Evolutionary conservation across 2,888 invertebrate species (phyloP).

Genomic region (Lampropteryx suffumata): DNA sequence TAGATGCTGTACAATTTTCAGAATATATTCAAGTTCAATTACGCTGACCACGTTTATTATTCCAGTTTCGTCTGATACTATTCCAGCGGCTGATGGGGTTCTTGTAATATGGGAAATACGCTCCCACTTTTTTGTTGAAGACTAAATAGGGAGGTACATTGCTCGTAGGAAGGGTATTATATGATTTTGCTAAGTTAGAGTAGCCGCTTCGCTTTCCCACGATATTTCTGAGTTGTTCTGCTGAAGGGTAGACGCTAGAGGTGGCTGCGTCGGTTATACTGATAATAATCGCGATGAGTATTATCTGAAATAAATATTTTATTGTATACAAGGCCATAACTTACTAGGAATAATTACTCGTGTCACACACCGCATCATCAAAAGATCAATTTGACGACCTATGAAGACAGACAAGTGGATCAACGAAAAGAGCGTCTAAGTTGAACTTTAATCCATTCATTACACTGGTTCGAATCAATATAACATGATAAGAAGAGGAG

Average conservation of each 20-base stretch:
- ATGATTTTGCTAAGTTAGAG: conserved; percentile 34
- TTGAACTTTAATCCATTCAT: too few relatives aligned
- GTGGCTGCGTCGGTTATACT: conserved; percentile 15
- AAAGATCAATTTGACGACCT: too few relatives aligned
- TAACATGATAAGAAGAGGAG: too few relatives aligned
- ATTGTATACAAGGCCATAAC: not conserved
- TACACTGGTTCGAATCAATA: too few relatives aligned
- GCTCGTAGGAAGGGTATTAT: conserved; percentile 23
- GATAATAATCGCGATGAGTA: conserved; percentile 36
- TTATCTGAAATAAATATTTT: conserved; percentile 37
- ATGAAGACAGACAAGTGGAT: too few relatives aligned
- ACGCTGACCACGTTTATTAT: not conserved
- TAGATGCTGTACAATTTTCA: too few relatives aligned
- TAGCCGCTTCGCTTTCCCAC: conserved; percentile 42
- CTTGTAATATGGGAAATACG: conserved; percentile 67
- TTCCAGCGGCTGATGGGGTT: conserved; percentile 49
- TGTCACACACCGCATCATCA: too few relatives aligned
- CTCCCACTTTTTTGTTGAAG: conserved; percentile 62
- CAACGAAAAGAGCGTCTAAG: too few relatives aligned
- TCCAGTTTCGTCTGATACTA: conserved; percentile 40
- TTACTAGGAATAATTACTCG: too few relatives aligned
- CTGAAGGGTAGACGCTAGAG: not conserved
- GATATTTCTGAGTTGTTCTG: conserved; percentile 1
- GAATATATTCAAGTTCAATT: not conserved
- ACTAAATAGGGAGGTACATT: conserved; percentile 67